Conservation (phyloP, 2,113 vertebrate species). For the Pungitius pungitius region DNA sequence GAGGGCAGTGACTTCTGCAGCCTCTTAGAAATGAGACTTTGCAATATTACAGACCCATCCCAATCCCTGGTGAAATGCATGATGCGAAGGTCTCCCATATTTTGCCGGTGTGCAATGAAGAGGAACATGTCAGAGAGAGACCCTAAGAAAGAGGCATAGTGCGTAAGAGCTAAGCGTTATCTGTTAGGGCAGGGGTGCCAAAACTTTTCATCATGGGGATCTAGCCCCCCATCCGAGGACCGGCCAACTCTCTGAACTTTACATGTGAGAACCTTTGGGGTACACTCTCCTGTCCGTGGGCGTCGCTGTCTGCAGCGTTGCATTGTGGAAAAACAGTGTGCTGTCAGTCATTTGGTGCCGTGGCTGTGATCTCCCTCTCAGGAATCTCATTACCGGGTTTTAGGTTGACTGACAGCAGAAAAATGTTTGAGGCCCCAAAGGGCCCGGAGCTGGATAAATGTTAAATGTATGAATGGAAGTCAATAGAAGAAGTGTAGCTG, state of each 20-base stretch:
- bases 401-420: slow-evolving; percentile 70
- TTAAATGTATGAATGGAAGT: slow-evolving; percentile 70
- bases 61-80: slow-evolving; percentile 58
- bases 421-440: slow-evolving; percentile 57
- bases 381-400: slow-evolving; percentile 68
- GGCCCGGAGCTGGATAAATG: slow-evolving; percentile 49
- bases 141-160: too few relatives aligned
- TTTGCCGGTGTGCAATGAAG: slow-evolving; percentile 49
- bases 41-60: slow-evolving; percentile 34
- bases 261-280: too few relatives aligned
- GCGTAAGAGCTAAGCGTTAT: too few relatives aligned
- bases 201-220: too few relatives aligned
- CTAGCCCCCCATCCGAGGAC: too few relatives aligned
- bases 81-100: slow-evolving; percentile 69
- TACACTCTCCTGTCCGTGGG: too few relatives aligned
- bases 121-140: slow-evolving; percentile 61
- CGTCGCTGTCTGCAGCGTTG: slow-evolving; percentile 56
- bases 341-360: slow-evolving; percentile 64
- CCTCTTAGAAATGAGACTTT: slow-evolving; percentile 45
- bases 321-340: slow-evolving; percentile 63
- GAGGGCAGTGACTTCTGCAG: slow-evolving; percentile 44
- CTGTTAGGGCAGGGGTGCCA: too few relatives aligned
- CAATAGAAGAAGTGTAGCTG: slow-evolving; percentile 57
- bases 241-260: too few relatives aligned
- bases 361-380: slow-evolving; percentile 61